Base-by-base conservation (phyloP, 2,113 vertebrate genomes). In the Muntiacus muntjak region DNA sequence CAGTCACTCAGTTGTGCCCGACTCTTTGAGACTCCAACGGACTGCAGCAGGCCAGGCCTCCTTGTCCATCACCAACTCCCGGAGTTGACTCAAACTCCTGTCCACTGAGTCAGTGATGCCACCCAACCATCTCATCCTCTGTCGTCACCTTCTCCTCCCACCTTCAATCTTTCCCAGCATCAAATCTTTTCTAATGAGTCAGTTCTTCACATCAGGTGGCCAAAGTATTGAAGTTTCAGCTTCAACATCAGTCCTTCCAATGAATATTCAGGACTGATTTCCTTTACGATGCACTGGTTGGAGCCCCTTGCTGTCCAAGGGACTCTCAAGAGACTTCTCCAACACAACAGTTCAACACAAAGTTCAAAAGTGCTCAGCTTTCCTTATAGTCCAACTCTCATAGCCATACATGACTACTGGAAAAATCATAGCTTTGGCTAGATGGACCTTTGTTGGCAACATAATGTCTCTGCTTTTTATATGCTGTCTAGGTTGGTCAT, bases 101-200 rank as follows among this genome's bases (percentile, higher is more conserved):
- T 71, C 19, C 67, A 40, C 3, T 71, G 67, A 71, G 19, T 36
- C 0, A 1, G n/a, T 71, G 67, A 71, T 71, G n/a, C 5, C 67
- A 23, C 40, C n/a, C n/a, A 71, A 12, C n/a, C 67, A 71, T 71
- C 19, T 71, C 10, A 40, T 36, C 10, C 10, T 71, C n/a, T 40
- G 67, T 23, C 0, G 10, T 23, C 19, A n/a, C 19, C 67, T 71
- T 40, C n/a, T 71, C 9, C 9, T 36, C 5, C n/a, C 0, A 0
- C 19, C n/a, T 40, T 40, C n/a, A 71, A 71, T 71, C 67, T 40
- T 71, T 40, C 67, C n/a, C 19, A 71, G 19, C 10, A 71, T 71
- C 17, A 36, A 36, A 36, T 71, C 64, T 21, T 36, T 36, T 36
- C 17, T 16, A 71, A 3, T 36, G 64, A 36, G 64, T 71, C n/a